Base-by-base conservation (phyloP, 1,140 invertebrate species). In the Melanaphis sacchari region DNA sequence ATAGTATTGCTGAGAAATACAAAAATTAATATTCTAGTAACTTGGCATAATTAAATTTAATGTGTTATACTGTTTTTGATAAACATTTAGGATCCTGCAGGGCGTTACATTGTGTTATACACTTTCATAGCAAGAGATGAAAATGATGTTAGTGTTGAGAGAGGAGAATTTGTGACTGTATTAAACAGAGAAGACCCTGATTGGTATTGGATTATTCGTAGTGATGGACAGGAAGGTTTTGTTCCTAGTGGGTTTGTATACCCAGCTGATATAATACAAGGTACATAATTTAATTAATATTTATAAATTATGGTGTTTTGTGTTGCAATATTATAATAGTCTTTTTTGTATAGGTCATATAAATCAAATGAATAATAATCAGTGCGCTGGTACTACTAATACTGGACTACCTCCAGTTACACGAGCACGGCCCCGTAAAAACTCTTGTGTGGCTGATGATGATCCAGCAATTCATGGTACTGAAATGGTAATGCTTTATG, bases 191-290 rank as follows among this genome's bases (percentile, higher is more conserved):
- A 99, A 95, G 98, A 99, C 95, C 97, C 98, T 1, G 98, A 99
- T 95, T 99, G 98, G 98, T 99, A 98, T 95, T 99, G 98, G 98
- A 98, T 99, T 76, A 96, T 98, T 40, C 96, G 98, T 93, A 98
- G 97, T 94, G 98, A 99, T 95, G 98, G 98, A 2, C 97, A 98
- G 94, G 98, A 99, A 96, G 99, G 99, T 24, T 99, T 99, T 95
- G 98, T 99, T 49, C 99, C 99, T 18, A 97, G 97, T 49, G 98
- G 97, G n/a, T 99, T 99, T 95, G 97, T 99, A 1, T 99, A 98
- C 96, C 98, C 98, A 15, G 98, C 97, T 82, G 97, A 97, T 95
- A 97, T 98, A 59, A 96, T 97, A 92, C 97, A 98, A 96, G 96
- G 97, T 96, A 95, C 95, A 93, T 94, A 94, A 52, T 54, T 54